Conservation (phyloP, 2,113 vertebrate genomes). For the Leucosticte australis region DNA sequence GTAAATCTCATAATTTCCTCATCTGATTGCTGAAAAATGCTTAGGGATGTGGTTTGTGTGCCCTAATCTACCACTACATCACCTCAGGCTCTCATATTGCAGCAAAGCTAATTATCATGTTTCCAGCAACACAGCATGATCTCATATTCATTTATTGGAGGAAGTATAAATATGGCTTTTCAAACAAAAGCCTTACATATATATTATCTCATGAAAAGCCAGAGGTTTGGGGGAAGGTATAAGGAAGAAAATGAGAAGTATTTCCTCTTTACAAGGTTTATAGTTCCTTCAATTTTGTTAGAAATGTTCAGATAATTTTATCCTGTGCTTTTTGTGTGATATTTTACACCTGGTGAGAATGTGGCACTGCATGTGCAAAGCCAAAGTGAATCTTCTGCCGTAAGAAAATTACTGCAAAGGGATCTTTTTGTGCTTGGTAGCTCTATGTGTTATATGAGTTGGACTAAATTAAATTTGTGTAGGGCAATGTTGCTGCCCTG, state of each 20-base stretch:
- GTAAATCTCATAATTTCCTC: background rate
- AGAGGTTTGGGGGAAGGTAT: background rate
- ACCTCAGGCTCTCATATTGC: conserved; percentile 57
- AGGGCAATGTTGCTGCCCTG: background rate
- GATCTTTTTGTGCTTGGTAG: background rate
- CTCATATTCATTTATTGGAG: conserved; percentile 23
- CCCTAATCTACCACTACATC: conserved; percentile 11
- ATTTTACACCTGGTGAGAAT: background rate
- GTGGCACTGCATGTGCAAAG: background rate
- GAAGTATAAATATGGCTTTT: conserved; percentile 13
- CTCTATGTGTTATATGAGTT: background rate
- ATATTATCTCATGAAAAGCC: background rate
- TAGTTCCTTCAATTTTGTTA: background rate
- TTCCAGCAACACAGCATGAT: conserved; percentile 30
- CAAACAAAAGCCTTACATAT: background rate
- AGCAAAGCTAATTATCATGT: conserved; percentile 47
- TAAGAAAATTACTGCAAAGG: background rate
- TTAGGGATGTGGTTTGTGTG: background rate
- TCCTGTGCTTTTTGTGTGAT: background rate
- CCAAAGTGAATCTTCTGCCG: background rate
- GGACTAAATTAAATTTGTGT: conserved; percentile 18
- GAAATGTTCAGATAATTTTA: background rate
- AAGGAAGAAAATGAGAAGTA: background rate
- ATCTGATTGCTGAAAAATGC: conserved; percentile 36
- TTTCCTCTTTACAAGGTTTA: background rate